Evolutionary conservation across 2,113 vertebrate genomes (phyloP).

Genomic region (Phodopus roborovskii): DNA sequence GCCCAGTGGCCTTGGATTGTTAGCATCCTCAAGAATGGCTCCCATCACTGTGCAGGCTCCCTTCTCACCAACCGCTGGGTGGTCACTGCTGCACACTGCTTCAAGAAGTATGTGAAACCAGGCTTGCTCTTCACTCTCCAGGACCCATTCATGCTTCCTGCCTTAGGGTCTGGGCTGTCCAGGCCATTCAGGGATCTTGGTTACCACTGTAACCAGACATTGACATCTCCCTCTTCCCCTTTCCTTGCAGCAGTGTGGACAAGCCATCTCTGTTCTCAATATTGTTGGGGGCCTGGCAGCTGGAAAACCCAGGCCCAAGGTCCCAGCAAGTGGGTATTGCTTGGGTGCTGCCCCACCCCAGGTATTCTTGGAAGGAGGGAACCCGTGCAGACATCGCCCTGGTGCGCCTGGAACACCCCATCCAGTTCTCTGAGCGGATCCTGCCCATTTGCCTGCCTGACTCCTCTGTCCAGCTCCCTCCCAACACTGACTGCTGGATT

Average conservation of each 20-base stretch:
- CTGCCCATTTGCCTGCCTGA: conserved; percentile 81
- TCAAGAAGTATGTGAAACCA: conserved; percentile 67
- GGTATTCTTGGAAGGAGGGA: conserved; percentile 73
- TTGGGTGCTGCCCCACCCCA: conserved; percentile 69
- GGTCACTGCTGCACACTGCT: conserved; percentile 84
- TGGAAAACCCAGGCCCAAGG: conserved; percentile 67
- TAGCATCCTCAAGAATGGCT: conserved; percentile 78
- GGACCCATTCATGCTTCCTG: not conserved
- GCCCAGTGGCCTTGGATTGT: conserved; percentile 84
- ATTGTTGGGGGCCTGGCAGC: conserved; percentile 79
- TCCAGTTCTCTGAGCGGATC: conserved; percentile 68
- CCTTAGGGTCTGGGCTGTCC: not conserved
- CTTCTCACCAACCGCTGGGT: conserved; percentile 82
- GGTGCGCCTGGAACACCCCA: conserved; percentile 66
- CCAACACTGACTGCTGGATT: conserved; percentile 72
- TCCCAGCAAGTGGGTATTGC: conserved; percentile 70
- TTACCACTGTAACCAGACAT: not conserved
- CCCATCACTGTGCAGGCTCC: conserved; percentile 82
- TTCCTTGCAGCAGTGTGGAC: conserved; percentile 49
- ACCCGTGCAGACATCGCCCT: conserved; percentile 78
- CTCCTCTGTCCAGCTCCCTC: not conserved
- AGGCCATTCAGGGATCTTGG: not conserved
- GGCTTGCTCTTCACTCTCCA: not conserved
- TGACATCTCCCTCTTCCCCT: not conserved
- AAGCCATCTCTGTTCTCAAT: conserved; percentile 59